Base-by-base conservation (phyloP, 2,797 vertebrate genomes). In the Manis crassicaudata region DNA sequence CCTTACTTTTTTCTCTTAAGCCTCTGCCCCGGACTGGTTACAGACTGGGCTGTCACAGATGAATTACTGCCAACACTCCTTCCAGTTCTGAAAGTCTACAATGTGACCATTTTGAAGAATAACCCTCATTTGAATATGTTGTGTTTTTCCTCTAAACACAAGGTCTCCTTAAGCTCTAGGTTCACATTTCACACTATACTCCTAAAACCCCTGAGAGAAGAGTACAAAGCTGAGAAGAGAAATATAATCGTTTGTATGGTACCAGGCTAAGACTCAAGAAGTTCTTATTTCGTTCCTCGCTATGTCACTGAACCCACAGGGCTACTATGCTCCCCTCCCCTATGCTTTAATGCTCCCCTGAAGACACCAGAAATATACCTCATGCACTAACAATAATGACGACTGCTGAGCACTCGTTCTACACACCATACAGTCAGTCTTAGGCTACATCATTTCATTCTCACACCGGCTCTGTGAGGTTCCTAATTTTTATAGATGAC, bases 1-100 rank as follows among this genome's bases (percentile, higher is more conserved):
- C 40, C 50, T 94, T 89, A 23, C 58, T 85, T 81, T 92, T 91
- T 92, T 91, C 90, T 77, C 85, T 87, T 75, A 83, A 94, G 82
- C 7, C 54, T 82, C 46, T 92, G 92, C 16, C 62, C 86, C 1
- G 82, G 43, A 88, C 0, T 82, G 14, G 80, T 27, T 92, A 35
- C 54, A 88, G 62, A 96, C 35, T 46, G 65, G 20, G 46, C 16
- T 89, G 75, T 72, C 65, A 27, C 0, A 86, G 29, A 86, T 75
- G 70, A 75, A 92, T 90, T 84, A 86, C 37, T 86, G 20, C 46
- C 65, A 82, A 76, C 2, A 56, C 29, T 73, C 70, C 50, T 29
- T 80, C 65, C 35, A 95, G 35, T 87, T 96, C 50, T 86, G 77
- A 67, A 40, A 81, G 68, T 73, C 88, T 82, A 80, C 37, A 79